phyloP scores from a whole-genome alignment of 2,113 vertebrate genomes.

The Alectura lathami region DNA sequence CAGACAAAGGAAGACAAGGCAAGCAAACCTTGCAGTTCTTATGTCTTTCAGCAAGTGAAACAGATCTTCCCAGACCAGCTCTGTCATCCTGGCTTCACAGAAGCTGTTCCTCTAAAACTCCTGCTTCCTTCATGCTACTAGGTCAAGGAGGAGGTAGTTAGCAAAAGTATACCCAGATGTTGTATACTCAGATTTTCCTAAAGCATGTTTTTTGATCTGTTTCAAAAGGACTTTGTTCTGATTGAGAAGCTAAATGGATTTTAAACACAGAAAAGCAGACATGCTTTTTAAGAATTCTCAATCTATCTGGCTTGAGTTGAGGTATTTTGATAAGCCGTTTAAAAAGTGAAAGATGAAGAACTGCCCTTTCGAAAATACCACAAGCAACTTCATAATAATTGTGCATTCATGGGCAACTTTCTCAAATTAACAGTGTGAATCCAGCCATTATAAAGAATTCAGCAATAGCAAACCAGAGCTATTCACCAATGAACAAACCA shows the following conservation, averaged over 20 bases:
- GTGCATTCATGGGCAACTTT: background rate
- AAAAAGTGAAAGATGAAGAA: background rate
- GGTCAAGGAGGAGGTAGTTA: constrained; percentile 9
- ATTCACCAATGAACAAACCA: constrained; percentile 15
- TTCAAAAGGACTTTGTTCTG: background rate
- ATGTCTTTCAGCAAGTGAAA: background rate
- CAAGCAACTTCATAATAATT: background rate
- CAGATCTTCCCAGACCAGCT: background rate
- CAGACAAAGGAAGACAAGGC: constrained; percentile 35
- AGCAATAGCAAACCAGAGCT: constrained; percentile 24
- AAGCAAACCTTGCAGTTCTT: background rate
- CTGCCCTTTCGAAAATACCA: background rate
- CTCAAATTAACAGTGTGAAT: background rate
- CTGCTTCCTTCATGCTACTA: constrained; percentile 17
- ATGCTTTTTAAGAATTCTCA: background rate
- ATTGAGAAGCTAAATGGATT: background rate
- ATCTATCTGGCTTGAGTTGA: background rate
- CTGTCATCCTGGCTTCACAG: constrained; percentile 5
- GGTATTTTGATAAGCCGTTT: background rate
- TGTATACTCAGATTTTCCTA: background rate
- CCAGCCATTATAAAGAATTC: background rate
- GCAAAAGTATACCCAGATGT: background rate
- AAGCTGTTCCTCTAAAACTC: constrained; percentile 8
- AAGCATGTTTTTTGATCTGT: background rate
- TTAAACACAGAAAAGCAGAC: background rate